A percentile compares a stretch with the other conserved stretches of the same genome.
Conservation (phyloP, 1,140 invertebrate species). For the Leptinotarsa defecta region DNA sequence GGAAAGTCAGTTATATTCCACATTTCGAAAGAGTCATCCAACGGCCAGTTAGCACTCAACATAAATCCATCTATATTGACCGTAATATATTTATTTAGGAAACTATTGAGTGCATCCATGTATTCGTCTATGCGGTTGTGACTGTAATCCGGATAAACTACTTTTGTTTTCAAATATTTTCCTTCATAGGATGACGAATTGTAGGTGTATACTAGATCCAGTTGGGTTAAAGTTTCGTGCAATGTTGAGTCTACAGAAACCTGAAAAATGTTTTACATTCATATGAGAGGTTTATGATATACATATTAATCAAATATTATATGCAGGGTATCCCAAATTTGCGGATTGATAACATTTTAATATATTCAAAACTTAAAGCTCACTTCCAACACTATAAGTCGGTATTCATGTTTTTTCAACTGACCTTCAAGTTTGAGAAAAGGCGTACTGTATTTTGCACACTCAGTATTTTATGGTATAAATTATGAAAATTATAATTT, state of each 20-base stretch:
- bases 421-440: conserved; percentile 8
- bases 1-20: conserved; percentile 40
- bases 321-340: too few species aligned
- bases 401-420: too few species aligned
- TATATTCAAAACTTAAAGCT: too few species aligned
- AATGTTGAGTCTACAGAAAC: conserved; percentile 13
- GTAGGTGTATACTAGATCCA: conserved; percentile 32
- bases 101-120: conserved; percentile 34
- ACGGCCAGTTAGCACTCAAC: conserved; percentile 53
- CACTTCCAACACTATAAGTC: too few species aligned
- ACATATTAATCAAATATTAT: too few species aligned
- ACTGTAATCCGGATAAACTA: conserved; percentile 51
- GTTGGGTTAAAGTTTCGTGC: conserved; percentile 22
- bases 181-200: conserved; percentile 36
- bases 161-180: conserved; percentile 38
- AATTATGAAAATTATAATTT: too few species aligned
- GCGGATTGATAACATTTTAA: too few species aligned
- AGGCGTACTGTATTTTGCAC: too few species aligned
- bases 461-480: too few species aligned
- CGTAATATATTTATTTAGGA: conserved; percentile 32
- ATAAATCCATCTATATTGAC: conserved; percentile 44
- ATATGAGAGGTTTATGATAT: too few species aligned
- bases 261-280: not conserved
- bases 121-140: conserved; percentile 28
- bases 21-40: conserved; percentile 42